Conservation (phyloP, 2,113 vertebrate species). For the Scatophagus argus region DNA sequence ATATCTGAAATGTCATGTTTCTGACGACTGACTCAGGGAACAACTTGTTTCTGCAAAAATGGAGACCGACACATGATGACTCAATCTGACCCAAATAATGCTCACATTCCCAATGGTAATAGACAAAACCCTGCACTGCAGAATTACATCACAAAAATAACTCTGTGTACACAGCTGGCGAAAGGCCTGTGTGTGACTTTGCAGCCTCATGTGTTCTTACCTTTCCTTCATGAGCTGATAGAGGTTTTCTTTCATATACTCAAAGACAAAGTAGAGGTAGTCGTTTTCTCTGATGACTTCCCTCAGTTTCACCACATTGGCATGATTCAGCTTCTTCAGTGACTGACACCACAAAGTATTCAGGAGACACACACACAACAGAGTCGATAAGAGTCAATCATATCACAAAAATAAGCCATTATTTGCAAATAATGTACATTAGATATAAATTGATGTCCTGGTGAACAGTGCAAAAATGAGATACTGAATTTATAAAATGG, state of each 20-base stretch:
- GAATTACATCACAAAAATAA: neutral
- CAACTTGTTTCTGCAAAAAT: constrained; percentile 91
- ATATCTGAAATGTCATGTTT: constrained; percentile 95
- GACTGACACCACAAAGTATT: constrained; percentile 80
- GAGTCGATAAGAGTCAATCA: neutral
- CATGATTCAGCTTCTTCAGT: constrained; percentile 94
- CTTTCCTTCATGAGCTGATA: constrained; percentile 96
- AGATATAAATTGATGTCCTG: neutral
- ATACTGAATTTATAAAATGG: neutral
- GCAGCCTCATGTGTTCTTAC: constrained; percentile 77
- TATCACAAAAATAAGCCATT: neutral
- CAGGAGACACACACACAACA: neutral
- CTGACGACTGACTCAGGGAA: constrained; percentile 94
- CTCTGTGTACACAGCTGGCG: neutral
- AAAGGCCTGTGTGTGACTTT: neutral
- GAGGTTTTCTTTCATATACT: constrained; percentile 96
- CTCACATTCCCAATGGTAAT: constrained; percentile 22
- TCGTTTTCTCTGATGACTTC: constrained; percentile 96
- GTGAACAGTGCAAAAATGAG: neutral
- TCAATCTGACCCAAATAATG: constrained; percentile 41
- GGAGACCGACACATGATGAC: constrained; percentile 63
- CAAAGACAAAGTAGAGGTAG: constrained; percentile 95
- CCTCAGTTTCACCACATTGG: constrained; percentile 93
- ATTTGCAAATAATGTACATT: neutral
- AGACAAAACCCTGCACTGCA: neutral